Conservation (phyloP, 1,140 invertebrate species). For the Aphelinus certus region DNA sequence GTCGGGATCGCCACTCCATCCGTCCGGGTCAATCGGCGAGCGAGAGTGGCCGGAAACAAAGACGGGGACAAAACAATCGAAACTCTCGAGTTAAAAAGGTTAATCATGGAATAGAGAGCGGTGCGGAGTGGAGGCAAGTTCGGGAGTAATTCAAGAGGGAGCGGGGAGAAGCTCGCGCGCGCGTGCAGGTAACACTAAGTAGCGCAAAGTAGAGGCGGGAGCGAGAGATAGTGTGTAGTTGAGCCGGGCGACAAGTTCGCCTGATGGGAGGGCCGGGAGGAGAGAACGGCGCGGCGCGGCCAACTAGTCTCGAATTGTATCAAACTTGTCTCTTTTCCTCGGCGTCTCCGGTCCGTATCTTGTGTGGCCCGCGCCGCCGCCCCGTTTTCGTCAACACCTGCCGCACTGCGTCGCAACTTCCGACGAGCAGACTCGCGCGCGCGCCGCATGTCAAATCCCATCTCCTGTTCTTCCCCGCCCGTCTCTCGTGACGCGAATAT, state of each 20-base stretch:
- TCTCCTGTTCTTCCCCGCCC: constrained; percentile 13
- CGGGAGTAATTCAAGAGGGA: background rate
- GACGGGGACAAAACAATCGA: background rate
- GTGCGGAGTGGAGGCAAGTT: background rate
- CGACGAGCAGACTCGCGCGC: constrained; percentile 8
- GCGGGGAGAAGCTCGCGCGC: too few species aligned
- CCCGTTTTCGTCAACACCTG: constrained; percentile 27
- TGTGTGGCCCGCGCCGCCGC: background rate
- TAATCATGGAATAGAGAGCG: background rate
- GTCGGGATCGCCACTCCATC: too few species aligned
- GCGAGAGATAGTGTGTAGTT: constrained; percentile 1
- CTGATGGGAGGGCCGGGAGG: background rate
- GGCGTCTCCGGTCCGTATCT: background rate
- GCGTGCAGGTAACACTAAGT: constrained; percentile 9
- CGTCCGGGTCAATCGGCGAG: too few species aligned
- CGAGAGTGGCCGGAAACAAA: constrained; percentile 14
- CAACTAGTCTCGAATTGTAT: constrained; percentile 12
- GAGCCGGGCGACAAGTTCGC: constrained; percentile 3
- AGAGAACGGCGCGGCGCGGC: background rate
- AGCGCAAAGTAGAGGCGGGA: background rate
- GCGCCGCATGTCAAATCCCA: constrained; percentile 36
- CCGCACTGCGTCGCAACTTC: constrained; percentile 5
- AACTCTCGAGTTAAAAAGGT: background rate
- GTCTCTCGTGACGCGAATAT: constrained; percentile 32
- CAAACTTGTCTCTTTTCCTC: constrained; percentile 4